Percentiles rank a stretch among this genome's conserved stretches.
Evolutionary conservation across 2,797 vertebrate species (phyloP).

Genomic region (Danio kyathit): DNA sequence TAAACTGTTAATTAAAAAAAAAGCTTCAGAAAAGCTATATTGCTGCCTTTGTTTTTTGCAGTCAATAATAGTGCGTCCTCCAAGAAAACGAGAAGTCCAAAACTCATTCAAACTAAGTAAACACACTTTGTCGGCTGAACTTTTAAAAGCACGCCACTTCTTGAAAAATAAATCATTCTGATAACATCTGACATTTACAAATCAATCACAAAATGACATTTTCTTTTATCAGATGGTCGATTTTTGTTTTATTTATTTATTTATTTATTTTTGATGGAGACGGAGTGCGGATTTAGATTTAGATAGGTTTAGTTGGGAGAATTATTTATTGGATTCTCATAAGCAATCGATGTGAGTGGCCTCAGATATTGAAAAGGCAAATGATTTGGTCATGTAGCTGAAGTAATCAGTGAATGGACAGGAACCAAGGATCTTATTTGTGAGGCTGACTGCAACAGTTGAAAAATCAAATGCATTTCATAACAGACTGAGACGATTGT

Average conservation of each 20-base stretch:
- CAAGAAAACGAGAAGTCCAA: conserved; percentile 17
- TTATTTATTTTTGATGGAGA: neutral
- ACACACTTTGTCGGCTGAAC: conserved; percentile 31
- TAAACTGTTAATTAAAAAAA: too few relatives aligned
- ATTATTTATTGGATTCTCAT: conserved; percentile 49
- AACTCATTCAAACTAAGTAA: conserved; percentile 33
- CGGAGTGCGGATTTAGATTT: conserved; percentile 37
- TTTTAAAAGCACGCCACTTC: conserved; percentile 27
- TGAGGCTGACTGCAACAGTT: conserved; percentile 18
- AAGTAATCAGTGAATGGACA: conserved; percentile 47
- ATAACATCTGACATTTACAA: conserved; percentile 55
- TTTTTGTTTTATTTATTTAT: neutral
- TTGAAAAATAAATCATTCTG: conserved; percentile 44
- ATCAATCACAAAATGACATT: conserved; percentile 53
- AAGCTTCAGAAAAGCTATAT: neutral
- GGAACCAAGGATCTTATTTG: conserved; percentile 23
- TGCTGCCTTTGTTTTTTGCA: conserved; percentile 11
- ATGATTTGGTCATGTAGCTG: conserved; percentile 40
- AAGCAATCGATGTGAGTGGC: conserved; percentile 47
- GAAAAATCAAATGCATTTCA: conserved; percentile 53
- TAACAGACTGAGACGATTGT: conserved; percentile 8
- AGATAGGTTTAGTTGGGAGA: conserved; percentile 26
- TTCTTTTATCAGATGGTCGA: conserved; percentile 49
- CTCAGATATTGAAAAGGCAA: conserved; percentile 36
- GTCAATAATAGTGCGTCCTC: conserved; percentile 13